A percentile compares a stretch with the other conserved stretches of the same genome.
Conservation (phyloP, 2,888 invertebrate genomes). For the Idaea biselata region DNA sequence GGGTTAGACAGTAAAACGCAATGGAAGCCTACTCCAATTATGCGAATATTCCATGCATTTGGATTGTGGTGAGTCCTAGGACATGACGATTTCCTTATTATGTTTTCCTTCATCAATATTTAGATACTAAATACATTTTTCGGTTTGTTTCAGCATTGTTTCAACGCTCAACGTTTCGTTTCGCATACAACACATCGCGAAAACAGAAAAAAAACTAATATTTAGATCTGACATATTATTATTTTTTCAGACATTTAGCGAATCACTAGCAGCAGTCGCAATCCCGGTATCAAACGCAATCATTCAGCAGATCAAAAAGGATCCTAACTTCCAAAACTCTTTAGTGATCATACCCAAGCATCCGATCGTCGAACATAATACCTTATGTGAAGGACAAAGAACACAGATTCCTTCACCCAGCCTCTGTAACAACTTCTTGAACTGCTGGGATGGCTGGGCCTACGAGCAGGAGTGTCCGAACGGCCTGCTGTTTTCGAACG, state of each 20-base stretch:
- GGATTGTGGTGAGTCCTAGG: too few species aligned
- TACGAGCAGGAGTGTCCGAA: constrained; percentile 84
- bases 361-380: constrained; percentile 52
- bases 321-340: constrained; percentile 63
- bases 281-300: constrained; percentile 69
- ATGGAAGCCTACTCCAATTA: too few species aligned
- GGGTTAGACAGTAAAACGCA: too few species aligned
- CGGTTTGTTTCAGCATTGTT: too few species aligned
- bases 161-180: too few species aligned
- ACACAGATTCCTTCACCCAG: constrained; percentile 83
- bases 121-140: too few species aligned
- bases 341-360: constrained; percentile 48
- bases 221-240: too few species aligned
- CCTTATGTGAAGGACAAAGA: constrained; percentile 69
- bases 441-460: constrained; percentile 86
- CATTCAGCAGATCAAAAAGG: constrained; percentile 55
- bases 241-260: constrained; percentile 41
- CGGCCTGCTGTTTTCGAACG: constrained; percentile 81
- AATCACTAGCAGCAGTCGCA: constrained; percentile 54
- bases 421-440: constrained; percentile 83
- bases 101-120: too few species aligned
- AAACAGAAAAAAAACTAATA: too few species aligned
- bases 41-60: too few species aligned
- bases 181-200: too few species aligned
- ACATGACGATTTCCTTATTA: too few species aligned